Conservation (phyloP, 2,113 vertebrate genomes). For the Indri indri region DNA sequence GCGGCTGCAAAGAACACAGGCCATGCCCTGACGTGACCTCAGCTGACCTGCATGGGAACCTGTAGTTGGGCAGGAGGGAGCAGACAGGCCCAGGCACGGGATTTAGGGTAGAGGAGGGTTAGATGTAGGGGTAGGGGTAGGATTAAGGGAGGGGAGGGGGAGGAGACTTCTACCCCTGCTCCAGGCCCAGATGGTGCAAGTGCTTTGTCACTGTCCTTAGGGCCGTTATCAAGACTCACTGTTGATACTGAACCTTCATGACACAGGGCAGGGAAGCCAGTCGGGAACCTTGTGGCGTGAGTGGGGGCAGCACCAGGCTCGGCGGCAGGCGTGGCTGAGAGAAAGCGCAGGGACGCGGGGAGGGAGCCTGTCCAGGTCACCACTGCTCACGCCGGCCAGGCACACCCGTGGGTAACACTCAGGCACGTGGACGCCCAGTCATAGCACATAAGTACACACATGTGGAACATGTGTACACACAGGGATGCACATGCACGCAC, state of each 20-base stretch:
- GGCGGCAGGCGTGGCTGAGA: not conserved
- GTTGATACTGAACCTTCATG: not conserved
- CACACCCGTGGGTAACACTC: not conserved
- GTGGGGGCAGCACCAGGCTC: not conserved
- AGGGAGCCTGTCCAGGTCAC: not conserved
- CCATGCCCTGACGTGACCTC: rapidly evolving
- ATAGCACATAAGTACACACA: no score
- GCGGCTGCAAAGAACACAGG: not conserved
- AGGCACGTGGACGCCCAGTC: no score
- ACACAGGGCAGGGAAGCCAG: not conserved
- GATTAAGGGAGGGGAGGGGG: no score
- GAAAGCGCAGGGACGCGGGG: not conserved
- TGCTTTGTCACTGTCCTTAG: not conserved
- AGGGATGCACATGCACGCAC: no score
- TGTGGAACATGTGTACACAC: no score
- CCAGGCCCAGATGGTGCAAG: no score
- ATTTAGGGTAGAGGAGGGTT: not conserved
- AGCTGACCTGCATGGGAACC: not conserved
- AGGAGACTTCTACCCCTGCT: no score
- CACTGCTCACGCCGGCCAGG: not conserved
- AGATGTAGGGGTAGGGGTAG: no score
- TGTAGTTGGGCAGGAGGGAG: no score
- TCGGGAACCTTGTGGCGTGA: no score
- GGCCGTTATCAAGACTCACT: not conserved
- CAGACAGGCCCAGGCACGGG: rapidly evolving